Conservation (phyloP, 2,888 invertebrate genomes). For the Agrotis exclamationis region DNA sequence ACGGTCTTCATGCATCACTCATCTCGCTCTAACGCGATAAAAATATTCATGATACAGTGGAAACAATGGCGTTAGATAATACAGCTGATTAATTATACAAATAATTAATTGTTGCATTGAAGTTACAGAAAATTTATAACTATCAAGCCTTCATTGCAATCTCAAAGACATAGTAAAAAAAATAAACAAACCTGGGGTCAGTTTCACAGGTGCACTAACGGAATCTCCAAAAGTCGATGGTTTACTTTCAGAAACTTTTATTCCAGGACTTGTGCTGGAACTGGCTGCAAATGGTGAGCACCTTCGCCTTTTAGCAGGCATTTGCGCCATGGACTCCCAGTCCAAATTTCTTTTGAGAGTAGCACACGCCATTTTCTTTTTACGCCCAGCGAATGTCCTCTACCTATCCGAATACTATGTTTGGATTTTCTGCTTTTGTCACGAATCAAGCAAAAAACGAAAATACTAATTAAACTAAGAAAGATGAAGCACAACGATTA, state of each 20-base stretch:
- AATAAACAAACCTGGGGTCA: slow-evolving; percentile 96
- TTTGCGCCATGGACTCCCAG: slow-evolving; percentile 97
- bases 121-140: slow-evolving; percentile 6
- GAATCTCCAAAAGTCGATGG: slow-evolving; percentile 96
- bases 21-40: slow-evolving; percentile 86
- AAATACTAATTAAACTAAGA: slow-evolving; percentile 81
- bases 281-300: slow-evolving; percentile 96
- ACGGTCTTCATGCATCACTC: slow-evolving; percentile 82
- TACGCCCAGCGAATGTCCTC: slow-evolving; percentile 92
- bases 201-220: slow-evolving; percentile 93
- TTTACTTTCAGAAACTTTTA: slow-evolving; percentile 90
- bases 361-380: slow-evolving; percentile 98
- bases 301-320: slow-evolving; percentile 97
- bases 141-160: slow-evolving; percentile 13
- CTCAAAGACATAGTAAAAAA: slow-evolving; percentile 58
- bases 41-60: slow-evolving; percentile 85
- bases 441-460: slow-evolving; percentile 75
- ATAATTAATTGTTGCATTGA: slow-evolving; percentile 13
- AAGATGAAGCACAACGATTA: slow-evolving; percentile 76
- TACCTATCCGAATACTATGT: slow-evolving; percentile 78
- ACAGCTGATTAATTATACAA: slow-evolving; percentile 77
- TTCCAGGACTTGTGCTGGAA: slow-evolving; percentile 88
- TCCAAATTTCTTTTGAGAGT: slow-evolving; percentile 98
- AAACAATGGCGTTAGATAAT: slow-evolving; percentile 85
- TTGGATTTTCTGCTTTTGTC: slow-evolving; percentile 75